Evolutionary conservation across 2,113 vertebrate genomes (phyloP), one percentile per base, ranked within the genome.

Genomic region (Eurystomus gularis): DNA sequence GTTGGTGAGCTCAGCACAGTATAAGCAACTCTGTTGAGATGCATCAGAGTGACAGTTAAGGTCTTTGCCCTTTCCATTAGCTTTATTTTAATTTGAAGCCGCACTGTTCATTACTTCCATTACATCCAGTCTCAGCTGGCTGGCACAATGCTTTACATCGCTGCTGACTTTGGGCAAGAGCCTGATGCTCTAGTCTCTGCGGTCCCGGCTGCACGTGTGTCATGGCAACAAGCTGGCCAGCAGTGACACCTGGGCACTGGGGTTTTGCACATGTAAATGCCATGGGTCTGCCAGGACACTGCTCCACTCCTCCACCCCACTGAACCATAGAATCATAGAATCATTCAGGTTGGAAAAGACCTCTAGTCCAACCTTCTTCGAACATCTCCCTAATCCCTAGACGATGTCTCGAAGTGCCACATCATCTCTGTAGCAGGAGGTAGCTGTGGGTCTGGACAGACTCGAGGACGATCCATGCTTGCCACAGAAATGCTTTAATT

Each of bases 51-150:
- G 95, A 94, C 95, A 96, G 95, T 14, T 9, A 80, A 95, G 96
- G 96, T 95, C 94, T 37, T 24, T 91, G 95, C 95, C 96, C 96
- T 97, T 8, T 94, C 93, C 94, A 97, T 95, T 89, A 93, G 95
- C 91, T 76, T 42, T 13, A 68, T 92, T 96, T 93, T 95, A 92
- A 97, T 97, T 92, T 96, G 95, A 66, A 96, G 88, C 86, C 0
- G 1, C 3, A 1, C 72, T 82, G 33, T 87, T 97, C 89, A 89
- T 95, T 94, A 91, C 93, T 55, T 6, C 86, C 65, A 68, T 71
- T 76, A 66, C 37, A 51, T 13, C 51, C 88, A 35, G 80, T 17
- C 91, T 78, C 76, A 4, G 57, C 82, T 31, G 83, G 73, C 84
- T 77, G 72, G 64, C 96, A 73, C 1, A 0, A 52, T 11, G 72